Evolutionary conservation across 2,888 invertebrate species (phyloP).

Genomic region (Gymnoscelis rufifasciata): DNA sequence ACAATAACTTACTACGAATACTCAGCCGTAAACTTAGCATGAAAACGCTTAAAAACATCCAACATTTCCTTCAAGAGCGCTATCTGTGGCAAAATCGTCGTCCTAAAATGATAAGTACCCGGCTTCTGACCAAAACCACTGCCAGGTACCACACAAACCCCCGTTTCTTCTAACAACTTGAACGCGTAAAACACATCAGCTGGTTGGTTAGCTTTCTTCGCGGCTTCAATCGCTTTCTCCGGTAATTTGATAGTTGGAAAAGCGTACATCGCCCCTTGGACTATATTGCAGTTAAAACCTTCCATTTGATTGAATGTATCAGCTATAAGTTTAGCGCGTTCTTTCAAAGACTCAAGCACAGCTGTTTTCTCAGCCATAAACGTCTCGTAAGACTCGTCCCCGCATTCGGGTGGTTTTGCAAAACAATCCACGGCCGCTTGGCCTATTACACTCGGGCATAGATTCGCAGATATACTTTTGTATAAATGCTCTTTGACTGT

Average conservation of each 20-base stretch:
- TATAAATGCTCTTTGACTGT: background rate
- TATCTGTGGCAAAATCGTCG: constrained; percentile 85
- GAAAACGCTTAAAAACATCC: constrained; percentile 81
- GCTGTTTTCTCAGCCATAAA: constrained; percentile 82
- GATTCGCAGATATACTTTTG: background rate
- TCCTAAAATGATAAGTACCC: constrained; percentile 89
- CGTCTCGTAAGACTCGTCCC: constrained; percentile 84
- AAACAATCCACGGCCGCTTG: background rate
- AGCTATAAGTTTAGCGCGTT: constrained; percentile 84
- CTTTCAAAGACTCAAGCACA: constrained; percentile 76
- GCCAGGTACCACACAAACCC: constrained; percentile 87
- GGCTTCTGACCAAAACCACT: constrained; percentile 88
- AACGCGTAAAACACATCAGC: constrained; percentile 93
- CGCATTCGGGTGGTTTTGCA: background rate
- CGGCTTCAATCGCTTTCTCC: constrained; percentile 78
- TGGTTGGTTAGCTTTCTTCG: constrained; percentile 80
- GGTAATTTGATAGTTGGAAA: constrained; percentile 89
- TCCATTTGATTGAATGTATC: constrained; percentile 89
- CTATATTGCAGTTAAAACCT: constrained; percentile 85
- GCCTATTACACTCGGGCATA: background rate
- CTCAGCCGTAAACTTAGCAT: constrained; percentile 38
- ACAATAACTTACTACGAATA: background rate
- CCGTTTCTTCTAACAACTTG: constrained; percentile 86
- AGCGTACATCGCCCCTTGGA: constrained; percentile 93
- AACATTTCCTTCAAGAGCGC: constrained; percentile 83